phyloP scores from a whole-genome alignment of 2,113 vertebrate genomes.

The Fulica atra region DNA sequence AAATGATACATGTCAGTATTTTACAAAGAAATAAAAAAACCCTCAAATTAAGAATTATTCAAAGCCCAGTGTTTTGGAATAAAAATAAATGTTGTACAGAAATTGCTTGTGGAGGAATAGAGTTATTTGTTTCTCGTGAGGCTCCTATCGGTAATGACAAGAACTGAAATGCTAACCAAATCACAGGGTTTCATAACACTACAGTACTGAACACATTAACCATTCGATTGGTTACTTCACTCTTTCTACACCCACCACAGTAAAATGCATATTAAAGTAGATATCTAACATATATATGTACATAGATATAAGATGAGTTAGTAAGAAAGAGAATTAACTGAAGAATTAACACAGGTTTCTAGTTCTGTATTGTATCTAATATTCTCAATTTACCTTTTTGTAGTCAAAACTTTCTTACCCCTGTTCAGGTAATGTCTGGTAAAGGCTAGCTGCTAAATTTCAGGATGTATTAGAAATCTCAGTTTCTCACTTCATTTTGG shows the following conservation, averaged over 20 bases:
- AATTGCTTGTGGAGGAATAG: not conserved
- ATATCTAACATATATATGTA: not conserved
- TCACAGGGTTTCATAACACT: not conserved
- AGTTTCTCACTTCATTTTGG: not conserved
- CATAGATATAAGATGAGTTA: not conserved
- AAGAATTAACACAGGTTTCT: not conserved
- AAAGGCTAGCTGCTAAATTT: not conserved
- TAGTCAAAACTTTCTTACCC: not conserved
- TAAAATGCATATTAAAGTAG: not conserved
- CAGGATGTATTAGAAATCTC: not conserved
- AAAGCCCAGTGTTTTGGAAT: not conserved
- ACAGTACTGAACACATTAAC: not conserved
- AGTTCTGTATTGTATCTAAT: not conserved
- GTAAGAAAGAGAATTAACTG: not conserved
- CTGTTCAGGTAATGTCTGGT: not conserved
- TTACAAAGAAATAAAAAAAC: not conserved
- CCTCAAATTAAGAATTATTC: not conserved
- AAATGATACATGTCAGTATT: not conserved
- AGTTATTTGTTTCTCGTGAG: not conserved
- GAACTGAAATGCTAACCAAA: not conserved
- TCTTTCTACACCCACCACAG: not conserved
- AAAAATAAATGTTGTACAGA: not conserved
- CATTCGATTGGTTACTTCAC: not conserved
- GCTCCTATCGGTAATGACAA: not conserved
- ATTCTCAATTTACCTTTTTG: not conserved